phyloP scores from a whole-genome alignment of 2,888 invertebrate species.

The Drosophila macrospina region DNA sequence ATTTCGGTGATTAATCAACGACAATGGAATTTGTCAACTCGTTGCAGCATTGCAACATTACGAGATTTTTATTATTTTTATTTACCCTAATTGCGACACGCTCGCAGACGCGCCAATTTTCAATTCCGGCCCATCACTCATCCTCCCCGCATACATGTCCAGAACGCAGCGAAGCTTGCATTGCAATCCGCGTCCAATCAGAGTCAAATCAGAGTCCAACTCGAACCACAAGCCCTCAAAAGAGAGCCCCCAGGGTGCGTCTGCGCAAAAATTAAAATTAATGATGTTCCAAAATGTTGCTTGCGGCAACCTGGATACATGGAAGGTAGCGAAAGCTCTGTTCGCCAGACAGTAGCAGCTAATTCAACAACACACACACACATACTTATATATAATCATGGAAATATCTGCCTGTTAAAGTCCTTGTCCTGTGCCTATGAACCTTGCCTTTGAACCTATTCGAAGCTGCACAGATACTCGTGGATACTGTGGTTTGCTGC shows the following conservation, averaged over 20 bases:
- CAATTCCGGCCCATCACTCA: conserved; percentile 44
- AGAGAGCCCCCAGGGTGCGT: conserved; percentile 54
- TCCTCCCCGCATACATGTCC: conserved; percentile 6
- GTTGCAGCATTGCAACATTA: conserved; percentile 22
- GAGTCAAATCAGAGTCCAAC: neutral
- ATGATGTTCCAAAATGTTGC: conserved; percentile 72
- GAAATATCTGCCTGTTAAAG: conserved; percentile 36
- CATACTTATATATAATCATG: neutral
- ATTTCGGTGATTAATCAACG: conserved; percentile 49
- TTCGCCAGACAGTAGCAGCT: conserved; percentile 64
- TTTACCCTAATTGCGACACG: conserved; percentile 53
- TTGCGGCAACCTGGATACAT: conserved; percentile 44
- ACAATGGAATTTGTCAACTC: conserved; percentile 52
- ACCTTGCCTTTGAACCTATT: conserved; percentile 24
- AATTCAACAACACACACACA: conserved; percentile 49
- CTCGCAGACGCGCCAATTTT: conserved; percentile 24
- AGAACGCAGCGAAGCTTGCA: conserved; percentile 60
- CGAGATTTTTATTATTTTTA: conserved; percentile 13
- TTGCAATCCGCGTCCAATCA: conserved; percentile 27
- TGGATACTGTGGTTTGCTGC: conserved; percentile 19
- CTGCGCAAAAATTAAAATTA: conserved; percentile 80
- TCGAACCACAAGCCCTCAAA: conserved; percentile 10
- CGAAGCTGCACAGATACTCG: conserved; percentile 6
- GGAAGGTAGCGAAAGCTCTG: conserved; percentile 10
- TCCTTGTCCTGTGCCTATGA: conserved; percentile 14